phyloP scores from a whole-genome alignment of 2,888 invertebrate genomes.

The Drosophila buzzatii region DNA sequence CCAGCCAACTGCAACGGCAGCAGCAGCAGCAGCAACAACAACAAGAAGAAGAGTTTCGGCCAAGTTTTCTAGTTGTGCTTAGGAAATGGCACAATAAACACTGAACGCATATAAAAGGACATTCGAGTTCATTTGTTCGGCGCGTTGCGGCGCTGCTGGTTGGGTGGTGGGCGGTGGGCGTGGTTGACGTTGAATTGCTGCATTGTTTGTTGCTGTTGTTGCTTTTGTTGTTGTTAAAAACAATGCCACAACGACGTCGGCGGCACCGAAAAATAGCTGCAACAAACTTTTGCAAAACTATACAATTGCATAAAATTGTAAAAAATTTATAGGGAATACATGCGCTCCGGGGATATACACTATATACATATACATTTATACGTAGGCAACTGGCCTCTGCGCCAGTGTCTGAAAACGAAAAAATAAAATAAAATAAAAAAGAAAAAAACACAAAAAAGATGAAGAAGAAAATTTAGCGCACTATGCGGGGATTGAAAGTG shows the following conservation, averaged over 20 bases:
- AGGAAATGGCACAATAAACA: conserved; percentile 78
- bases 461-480: conserved; percentile 31
- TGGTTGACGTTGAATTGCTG: conserved; percentile 54
- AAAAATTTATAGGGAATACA: conserved; percentile 79
- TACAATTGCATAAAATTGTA: conserved; percentile 82
- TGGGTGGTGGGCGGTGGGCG: conserved; percentile 57
- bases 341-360: conserved; percentile 59
- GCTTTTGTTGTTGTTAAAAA: conserved; percentile 55
- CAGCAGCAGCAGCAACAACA: conserved; percentile 18
- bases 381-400: conserved; percentile 26
- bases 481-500: conserved; percentile 33
- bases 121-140: conserved; percentile 77
- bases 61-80: conserved; percentile 67
- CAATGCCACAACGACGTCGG: conserved; percentile 65
- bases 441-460: background rate
- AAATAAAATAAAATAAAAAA: background rate
- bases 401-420: conserved; percentile 28
- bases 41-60: conserved; percentile 45
- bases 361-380: conserved; percentile 2
- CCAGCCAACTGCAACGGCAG: conserved; percentile 25
- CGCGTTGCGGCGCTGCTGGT: conserved; percentile 62
- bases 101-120: conserved; percentile 80
- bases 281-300: conserved; percentile 77
- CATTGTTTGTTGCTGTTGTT: conserved; percentile 56
- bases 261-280: conserved; percentile 78